These are phyloP conservation scores for Pipistrellus pygmaeus DNA, from an alignment of 2,797 vertebrate species.

Conservation along the genomic window DNA sequence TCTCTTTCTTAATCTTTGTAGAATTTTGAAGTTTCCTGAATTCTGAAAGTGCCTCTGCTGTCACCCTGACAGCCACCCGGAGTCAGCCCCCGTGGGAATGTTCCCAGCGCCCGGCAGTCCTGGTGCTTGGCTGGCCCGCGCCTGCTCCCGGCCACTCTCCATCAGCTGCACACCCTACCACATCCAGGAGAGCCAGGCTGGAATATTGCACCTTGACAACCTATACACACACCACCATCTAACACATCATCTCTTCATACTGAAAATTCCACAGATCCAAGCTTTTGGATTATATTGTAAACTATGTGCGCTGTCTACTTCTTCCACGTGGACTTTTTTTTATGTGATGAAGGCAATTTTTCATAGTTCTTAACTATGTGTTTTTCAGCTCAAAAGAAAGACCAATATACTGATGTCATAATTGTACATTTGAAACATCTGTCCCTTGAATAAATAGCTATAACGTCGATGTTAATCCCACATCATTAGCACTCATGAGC, in stretches of 20 bases:
- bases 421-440: slow-evolving; percentile 22
- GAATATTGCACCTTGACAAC: not conserved
- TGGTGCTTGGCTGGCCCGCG: not conserved
- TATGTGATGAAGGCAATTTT: not conserved
- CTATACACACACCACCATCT: not conserved
- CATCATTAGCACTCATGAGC: slow-evolving; percentile 5
- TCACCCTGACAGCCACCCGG: not conserved
- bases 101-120: not conserved
- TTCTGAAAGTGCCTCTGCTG: not conserved
- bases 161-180: not conserved
- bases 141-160: not conserved
- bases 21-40: not conserved
- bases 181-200: not conserved
- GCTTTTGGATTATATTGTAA: not conserved
- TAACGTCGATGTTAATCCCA: not conserved
- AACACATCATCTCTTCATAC: not conserved
- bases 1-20: slow-evolving; percentile 34
- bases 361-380: not conserved
- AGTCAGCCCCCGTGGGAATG: not conserved
- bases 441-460: slow-evolving; percentile 35
- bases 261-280: slow-evolving; percentile 18
- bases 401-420: not conserved
- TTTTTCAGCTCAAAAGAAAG: slow-evolving; percentile 44
- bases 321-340: slow-evolving; percentile 22
- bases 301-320: not conserved